phyloP scores from a whole-genome alignment of 2,888 invertebrate genomes.

The Agelastica alni region DNA sequence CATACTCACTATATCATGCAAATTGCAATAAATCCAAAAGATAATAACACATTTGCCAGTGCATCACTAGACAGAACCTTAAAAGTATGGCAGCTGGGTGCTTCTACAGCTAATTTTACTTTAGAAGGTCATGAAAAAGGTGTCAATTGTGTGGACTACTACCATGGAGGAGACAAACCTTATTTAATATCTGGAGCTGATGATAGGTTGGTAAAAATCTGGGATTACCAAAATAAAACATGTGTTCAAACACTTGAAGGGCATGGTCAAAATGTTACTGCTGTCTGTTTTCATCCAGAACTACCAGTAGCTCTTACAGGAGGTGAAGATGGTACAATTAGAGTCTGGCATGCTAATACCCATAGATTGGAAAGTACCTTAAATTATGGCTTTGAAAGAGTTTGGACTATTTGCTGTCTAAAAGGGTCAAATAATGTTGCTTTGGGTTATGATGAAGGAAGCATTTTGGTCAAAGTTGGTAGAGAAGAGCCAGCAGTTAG shows the following conservation, averaged over 20 bases:
- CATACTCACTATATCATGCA: slow-evolving; percentile 99
- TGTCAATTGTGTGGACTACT: slow-evolving; percentile 99
- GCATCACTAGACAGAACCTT: slow-evolving; percentile 98
- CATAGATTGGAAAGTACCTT: slow-evolving; percentile 94
- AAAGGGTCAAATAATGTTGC: slow-evolving; percentile 96
- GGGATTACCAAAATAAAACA: slow-evolving; percentile 99
- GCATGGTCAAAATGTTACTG: slow-evolving; percentile 94
- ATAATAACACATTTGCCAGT: slow-evolving; percentile 99
- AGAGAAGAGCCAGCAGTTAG: slow-evolving; percentile 98
- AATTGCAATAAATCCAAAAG: slow-evolving; percentile 98
- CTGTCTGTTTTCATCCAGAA: slow-evolving; percentile 97
- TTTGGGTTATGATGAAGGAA: slow-evolving; percentile 95
- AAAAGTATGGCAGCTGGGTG: slow-evolving; percentile 98
- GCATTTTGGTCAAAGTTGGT: slow-evolving; percentile 88
- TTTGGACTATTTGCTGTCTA: slow-evolving; percentile 94
- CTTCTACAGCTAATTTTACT: slow-evolving; percentile 96
- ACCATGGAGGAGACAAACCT: slow-evolving; percentile 97
- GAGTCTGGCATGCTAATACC: slow-evolving; percentile 99
- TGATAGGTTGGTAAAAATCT: slow-evolving; percentile 96
- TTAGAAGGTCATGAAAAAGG: slow-evolving; percentile 98
- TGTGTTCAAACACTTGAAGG: slow-evolving; percentile 98
- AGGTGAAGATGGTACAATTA: slow-evolving; percentile 96
- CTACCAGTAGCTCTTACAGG: slow-evolving; percentile 92
- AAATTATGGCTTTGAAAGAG: slow-evolving; percentile 97
- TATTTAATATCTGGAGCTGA: slow-evolving; percentile 99